Evolutionary conservation across 2,888 invertebrate genomes (phyloP).

Genomic region (Leptura quadrifasciata): DNA sequence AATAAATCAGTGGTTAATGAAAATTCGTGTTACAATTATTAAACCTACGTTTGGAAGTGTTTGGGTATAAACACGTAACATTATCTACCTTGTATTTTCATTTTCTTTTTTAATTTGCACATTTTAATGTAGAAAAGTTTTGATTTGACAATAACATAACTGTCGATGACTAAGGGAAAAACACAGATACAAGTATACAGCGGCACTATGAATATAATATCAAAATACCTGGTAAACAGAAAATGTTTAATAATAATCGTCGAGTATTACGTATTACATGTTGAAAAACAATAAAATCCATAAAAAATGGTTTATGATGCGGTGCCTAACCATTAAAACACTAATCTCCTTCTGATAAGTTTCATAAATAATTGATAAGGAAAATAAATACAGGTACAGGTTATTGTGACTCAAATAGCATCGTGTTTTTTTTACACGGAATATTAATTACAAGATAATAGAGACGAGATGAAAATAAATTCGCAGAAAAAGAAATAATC

Average conservation of each 20-base stretch:
- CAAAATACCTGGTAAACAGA: not conserved
- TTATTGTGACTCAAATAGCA: slow-evolving; percentile 11
- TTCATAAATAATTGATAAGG: slow-evolving; percentile 36
- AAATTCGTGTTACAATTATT: too few relatives aligned
- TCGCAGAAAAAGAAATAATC: slow-evolving; percentile 15
- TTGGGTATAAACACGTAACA: too few relatives aligned
- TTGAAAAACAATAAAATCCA: slow-evolving; percentile 27
- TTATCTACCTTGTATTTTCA: not conserved
- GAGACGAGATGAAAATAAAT: slow-evolving; percentile 15
- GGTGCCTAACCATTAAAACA: not conserved
- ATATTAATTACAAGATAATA: slow-evolving; percentile 27
- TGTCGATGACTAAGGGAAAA: slow-evolving; percentile 24
- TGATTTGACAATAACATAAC: not conserved
- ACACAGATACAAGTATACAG: slow-evolving; percentile 13
- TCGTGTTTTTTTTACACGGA: slow-evolving; percentile 4
- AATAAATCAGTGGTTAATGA: too few relatives aligned
- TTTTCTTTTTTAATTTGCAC: not conserved
- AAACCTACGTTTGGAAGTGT: too few relatives aligned
- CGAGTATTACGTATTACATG: slow-evolving; percentile 1
- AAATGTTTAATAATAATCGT: slow-evolving; percentile 18
- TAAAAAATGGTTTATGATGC: slow-evolving; percentile 12
- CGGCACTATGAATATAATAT: not conserved
- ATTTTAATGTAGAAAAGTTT: not conserved
- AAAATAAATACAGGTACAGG: slow-evolving; percentile 23
- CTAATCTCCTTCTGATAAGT: slow-evolving; percentile 25